phyloP scores from a whole-genome alignment of 2,888 invertebrate species.

The Fissipunctia ypsillon region DNA sequence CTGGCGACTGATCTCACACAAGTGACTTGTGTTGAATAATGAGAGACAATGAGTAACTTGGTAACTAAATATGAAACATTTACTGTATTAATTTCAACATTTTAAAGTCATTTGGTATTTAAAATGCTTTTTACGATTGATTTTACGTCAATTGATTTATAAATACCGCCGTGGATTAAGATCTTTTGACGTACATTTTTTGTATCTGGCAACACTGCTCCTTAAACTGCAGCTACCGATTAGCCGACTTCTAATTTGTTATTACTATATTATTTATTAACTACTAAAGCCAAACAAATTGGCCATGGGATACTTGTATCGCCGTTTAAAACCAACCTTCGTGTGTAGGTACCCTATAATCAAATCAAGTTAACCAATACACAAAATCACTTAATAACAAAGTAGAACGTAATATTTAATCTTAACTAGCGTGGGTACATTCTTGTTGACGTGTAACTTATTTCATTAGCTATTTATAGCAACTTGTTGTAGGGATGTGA shows the following conservation, averaged over 20 bases:
- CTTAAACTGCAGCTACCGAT: slow-evolving; percentile 25
- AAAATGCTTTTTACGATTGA: neutral
- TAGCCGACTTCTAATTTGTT: slow-evolving; percentile 36
- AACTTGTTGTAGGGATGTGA: slow-evolving; percentile 48
- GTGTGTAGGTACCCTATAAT: slow-evolving; percentile 46
- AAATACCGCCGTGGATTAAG: slow-evolving; percentile 13
- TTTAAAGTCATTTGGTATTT: neutral
- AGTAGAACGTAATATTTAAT: slow-evolving; percentile 47
- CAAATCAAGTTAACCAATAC: slow-evolving; percentile 50
- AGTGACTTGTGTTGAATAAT: slow-evolving; percentile 35
- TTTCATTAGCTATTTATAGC: slow-evolving; percentile 56
- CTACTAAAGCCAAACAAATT: slow-evolving; percentile 37
- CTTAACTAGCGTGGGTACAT: slow-evolving; percentile 41
- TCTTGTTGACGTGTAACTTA: slow-evolving; percentile 48
- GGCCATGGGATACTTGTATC: slow-evolving; percentile 50
- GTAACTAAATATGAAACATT: neutral
- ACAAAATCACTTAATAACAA: slow-evolving; percentile 60
- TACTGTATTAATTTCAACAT: neutral
- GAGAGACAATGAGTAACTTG: slow-evolving; percentile 36
- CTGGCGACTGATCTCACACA: slow-evolving; percentile 45
- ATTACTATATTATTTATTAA: slow-evolving; percentile 38
- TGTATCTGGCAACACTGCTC: slow-evolving; percentile 10
- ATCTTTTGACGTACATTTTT: slow-evolving; percentile 11
- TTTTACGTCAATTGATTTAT: slow-evolving; percentile 13
- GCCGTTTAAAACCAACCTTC: slow-evolving; percentile 54